Evolutionary conservation across 2,113 vertebrate genomes (phyloP).

Genomic region (Calidris pygmaea): DNA sequence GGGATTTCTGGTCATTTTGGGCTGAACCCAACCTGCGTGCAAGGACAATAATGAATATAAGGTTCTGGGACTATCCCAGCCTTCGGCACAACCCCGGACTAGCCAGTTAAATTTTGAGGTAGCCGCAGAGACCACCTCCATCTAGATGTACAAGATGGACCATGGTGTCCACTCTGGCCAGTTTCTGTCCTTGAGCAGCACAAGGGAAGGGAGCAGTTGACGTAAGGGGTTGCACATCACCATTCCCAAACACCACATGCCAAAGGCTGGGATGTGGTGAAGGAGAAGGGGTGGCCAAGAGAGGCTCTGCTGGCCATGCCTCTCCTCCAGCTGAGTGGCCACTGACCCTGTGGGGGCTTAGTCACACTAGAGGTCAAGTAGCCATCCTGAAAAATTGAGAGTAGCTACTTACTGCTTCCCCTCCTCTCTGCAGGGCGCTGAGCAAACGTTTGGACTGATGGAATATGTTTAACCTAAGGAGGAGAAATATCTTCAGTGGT

Average conservation of each 20-base stretch:
- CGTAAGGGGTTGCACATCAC: neutral
- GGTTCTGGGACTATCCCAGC: too few species aligned
- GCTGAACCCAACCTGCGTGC: neutral
- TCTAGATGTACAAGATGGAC: neutral
- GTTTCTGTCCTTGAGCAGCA: neutral
- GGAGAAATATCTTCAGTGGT: neutral
- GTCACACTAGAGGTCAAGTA: neutral
- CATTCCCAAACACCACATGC: neutral
- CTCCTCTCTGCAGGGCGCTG: neutral
- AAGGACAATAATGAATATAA: neutral
- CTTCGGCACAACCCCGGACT: neutral
- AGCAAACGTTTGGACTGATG: neutral
- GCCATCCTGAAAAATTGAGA: neutral
- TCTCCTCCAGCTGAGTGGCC: neutral
- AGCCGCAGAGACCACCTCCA: neutral
- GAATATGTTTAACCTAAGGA: neutral
- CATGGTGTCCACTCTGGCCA: neutral
- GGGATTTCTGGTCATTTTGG: neutral
- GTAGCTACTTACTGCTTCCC: neutral
- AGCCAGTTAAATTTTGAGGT: neutral
- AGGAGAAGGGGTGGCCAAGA: neutral
- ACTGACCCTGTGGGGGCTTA: neutral
- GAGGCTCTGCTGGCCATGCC: neutral
- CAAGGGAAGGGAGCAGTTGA: neutral
- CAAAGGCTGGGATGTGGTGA: neutral